phyloP scores from a whole-genome alignment of 2,797 vertebrate species.

The Parambassis ranga region DNA sequence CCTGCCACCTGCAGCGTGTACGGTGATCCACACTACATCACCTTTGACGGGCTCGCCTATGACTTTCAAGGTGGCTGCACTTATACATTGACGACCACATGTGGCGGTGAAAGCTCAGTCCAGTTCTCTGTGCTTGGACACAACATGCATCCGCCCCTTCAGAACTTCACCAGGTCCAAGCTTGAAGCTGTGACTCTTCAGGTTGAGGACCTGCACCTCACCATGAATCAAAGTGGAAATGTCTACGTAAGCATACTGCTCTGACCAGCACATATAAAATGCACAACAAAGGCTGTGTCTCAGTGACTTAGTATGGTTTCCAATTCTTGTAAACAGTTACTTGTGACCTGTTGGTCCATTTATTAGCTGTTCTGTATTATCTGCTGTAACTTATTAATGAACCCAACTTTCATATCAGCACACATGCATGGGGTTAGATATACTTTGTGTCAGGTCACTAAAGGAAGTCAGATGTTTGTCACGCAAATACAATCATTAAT shows the following conservation, averaged over 20 bases:
- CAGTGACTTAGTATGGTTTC: no score
- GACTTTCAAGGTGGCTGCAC: constrained; percentile 83
- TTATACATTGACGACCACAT: constrained; percentile 75
- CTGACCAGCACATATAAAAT: no score
- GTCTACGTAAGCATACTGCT: constrained; percentile 78
- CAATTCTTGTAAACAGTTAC: no score
- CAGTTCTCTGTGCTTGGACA: constrained; percentile 80
- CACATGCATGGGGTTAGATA: constrained; percentile 12
- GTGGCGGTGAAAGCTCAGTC: constrained; percentile 67
- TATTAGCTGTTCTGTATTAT: not conserved
- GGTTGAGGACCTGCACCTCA: constrained; percentile 70
- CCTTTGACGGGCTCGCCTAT: constrained; percentile 81
- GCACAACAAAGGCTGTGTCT: no score
- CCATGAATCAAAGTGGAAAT: constrained; percentile 71
- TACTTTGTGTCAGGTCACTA: not conserved
- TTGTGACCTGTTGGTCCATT: no score
- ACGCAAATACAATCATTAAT: not conserved
- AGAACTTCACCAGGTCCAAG: constrained; percentile 71
- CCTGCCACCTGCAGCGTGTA: constrained; percentile 80
- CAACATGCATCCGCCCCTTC: constrained; percentile 70
- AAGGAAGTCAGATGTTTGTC: constrained; percentile 15
- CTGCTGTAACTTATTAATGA: constrained; percentile 13
- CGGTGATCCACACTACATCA: constrained; percentile 84
- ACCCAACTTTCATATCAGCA: not conserved
- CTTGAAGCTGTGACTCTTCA: constrained; percentile 80